phyloP scores from a whole-genome alignment of 2,113 vertebrate species.

The Egretta garzetta region DNA sequence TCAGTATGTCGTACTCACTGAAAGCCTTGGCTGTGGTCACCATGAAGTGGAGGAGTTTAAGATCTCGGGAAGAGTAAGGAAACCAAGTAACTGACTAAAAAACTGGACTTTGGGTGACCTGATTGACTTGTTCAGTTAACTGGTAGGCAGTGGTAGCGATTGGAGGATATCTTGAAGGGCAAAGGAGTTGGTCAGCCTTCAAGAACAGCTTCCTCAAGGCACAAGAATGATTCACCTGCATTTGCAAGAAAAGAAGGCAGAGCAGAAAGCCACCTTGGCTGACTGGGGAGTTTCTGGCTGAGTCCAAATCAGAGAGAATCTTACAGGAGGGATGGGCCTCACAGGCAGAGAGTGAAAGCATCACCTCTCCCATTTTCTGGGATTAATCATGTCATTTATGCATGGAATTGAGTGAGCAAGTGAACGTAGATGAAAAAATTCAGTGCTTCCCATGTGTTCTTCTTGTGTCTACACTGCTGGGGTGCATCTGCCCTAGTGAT shows the following conservation, averaged over 20 bases:
- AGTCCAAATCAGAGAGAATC: not conserved
- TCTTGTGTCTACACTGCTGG: not conserved
- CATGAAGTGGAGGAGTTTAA: not conserved
- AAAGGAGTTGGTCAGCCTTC: not conserved
- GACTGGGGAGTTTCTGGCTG: not conserved
- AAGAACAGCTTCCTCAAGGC: not conserved
- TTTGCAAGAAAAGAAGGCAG: not conserved
- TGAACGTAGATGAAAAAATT: not conserved
- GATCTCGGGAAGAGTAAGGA: not conserved
- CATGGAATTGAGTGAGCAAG: not conserved
- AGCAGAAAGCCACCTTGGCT: not conserved
- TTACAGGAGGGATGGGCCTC: not conserved
- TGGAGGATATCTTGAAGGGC: not conserved
- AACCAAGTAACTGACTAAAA: not conserved
- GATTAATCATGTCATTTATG: not conserved
- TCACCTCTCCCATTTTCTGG: not conserved
- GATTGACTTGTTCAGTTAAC: not conserved
- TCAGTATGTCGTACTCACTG: not conserved
- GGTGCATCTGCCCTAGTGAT: not conserved
- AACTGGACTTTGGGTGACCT: not conserved
- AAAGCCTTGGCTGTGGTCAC: not conserved
- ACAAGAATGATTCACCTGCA: not conserved
- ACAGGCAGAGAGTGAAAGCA: not conserved
- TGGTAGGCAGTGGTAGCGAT: not conserved
- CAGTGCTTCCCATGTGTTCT: not conserved